A percentile compares a stretch with the other conserved stretches of the same genome.
phyloP scores from a whole-genome alignment of 2,797 vertebrate species.

The Mustela erminea region DNA sequence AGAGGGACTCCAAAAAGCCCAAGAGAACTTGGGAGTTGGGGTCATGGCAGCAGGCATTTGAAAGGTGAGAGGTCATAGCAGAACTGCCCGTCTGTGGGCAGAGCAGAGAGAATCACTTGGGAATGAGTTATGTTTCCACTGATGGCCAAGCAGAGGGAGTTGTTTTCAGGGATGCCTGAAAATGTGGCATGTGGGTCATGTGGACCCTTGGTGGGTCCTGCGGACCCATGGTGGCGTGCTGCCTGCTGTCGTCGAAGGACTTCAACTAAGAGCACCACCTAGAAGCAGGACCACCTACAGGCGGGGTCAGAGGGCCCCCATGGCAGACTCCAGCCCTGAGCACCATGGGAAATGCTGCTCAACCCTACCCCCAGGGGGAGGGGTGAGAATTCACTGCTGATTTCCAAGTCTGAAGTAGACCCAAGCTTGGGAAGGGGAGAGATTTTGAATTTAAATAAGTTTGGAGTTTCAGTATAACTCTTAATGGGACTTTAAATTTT shows the following conservation, averaged over 20 bases:
- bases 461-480: background rate
- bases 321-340: background rate
- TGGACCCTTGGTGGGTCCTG: background rate
- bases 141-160: background rate
- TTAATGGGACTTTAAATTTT: background rate
- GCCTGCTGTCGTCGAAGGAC: background rate
- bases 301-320: background rate
- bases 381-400: background rate
- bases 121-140: background rate
- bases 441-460: background rate
- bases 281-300: background rate
- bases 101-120: background rate
- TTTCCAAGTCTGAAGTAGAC: background rate
- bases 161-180: background rate
- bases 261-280: background rate
- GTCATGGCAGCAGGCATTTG: background rate
- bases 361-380: too few relatives aligned
- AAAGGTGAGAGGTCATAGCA: background rate
- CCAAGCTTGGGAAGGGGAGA: background rate
- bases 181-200: too few relatives aligned
- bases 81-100: background rate
- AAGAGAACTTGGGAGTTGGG: background rate
- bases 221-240: background rate
- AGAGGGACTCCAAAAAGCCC: background rate
- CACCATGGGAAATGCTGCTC: rapidly evolving